These are phyloP conservation scores for Gryllus bimaculatus DNA, from an alignment of 1,140 invertebrate genomes.

Conservation along the genomic window DNA sequence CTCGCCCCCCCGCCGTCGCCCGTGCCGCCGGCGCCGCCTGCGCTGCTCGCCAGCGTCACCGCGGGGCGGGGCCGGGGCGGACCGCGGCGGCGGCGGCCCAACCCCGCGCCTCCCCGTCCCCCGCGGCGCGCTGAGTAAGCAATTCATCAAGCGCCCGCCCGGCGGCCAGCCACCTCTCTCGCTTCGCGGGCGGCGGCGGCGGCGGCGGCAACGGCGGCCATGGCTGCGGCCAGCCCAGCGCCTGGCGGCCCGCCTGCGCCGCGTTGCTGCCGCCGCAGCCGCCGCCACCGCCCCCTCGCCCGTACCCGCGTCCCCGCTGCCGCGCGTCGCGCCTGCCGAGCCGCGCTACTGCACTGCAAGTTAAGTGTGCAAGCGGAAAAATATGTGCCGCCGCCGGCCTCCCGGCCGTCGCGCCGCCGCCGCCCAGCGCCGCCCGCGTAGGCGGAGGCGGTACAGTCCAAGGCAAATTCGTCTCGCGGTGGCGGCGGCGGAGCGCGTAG, in stretches of 20 bases:
- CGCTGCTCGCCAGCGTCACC: too few relatives aligned
- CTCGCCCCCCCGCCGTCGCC: too few relatives aligned
- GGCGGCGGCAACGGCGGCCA: neutral
- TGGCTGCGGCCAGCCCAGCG: neutral
- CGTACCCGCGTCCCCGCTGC: conserved; percentile 25
- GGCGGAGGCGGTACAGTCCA: conserved; percentile 24
- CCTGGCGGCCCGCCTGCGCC: neutral
- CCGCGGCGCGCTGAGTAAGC: conserved; percentile 17
- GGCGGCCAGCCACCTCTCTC: conserved; percentile 20
- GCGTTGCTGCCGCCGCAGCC: neutral
- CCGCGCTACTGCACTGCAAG: conserved; percentile 17
- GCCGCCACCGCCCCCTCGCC: conserved; percentile 21
- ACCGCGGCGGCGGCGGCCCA: too few relatives aligned
- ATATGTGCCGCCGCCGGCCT: conserved; percentile 14
- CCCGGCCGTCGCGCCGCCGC: conserved; percentile 16
- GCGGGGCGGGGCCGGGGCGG: too few relatives aligned
- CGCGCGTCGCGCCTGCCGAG: conserved; percentile 20
- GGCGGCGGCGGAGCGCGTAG: conserved; percentile 17
- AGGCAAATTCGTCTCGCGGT: conserved; percentile 22
- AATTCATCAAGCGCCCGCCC: conserved; percentile 20
- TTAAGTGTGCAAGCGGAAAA: conserved; percentile 19
- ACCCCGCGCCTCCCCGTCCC: neutral
- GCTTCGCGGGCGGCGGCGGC: neutral
- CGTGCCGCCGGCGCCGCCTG: too few relatives aligned
- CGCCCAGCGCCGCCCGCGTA: neutral